phyloP scores from a whole-genome alignment of 2,797 vertebrate species.

The Tokudaia tokunoshimensis region DNA sequence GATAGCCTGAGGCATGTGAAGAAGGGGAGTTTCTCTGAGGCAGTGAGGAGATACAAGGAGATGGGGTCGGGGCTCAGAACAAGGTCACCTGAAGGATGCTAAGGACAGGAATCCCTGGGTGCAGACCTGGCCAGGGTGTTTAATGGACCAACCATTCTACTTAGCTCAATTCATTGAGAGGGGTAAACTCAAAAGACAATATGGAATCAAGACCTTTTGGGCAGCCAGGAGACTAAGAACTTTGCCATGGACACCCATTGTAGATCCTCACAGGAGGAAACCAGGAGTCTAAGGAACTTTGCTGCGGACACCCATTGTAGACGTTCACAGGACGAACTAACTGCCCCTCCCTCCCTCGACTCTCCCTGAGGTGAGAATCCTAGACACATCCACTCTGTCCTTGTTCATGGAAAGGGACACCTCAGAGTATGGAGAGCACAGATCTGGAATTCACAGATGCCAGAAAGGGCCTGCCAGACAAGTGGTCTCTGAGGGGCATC shows the following conservation, averaged over 20 bases:
- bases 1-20: neutral
- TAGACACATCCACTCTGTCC: too few species aligned
- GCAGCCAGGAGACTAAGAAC: neutral
- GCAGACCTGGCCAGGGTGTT: neutral
- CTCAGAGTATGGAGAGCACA: neutral
- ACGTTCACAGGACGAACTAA: neutral
- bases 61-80: too few species aligned
- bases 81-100: neutral
- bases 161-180: neutral
- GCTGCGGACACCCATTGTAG: neutral
- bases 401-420: neutral
- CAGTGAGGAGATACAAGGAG: accelerated
- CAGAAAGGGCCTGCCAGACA: too few species aligned
- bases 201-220: neutral
- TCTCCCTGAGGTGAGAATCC: neutral
- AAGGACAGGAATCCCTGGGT: accelerated
- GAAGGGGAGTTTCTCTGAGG: accelerated
- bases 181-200: accelerated
- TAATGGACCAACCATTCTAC: neutral
- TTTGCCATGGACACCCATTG: neutral
- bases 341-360: too few species aligned
- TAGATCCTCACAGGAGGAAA: neutral
- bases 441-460: neutral
- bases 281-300: too few species aligned
- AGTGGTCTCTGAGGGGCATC: accelerated